Evolutionary conservation across 2,113 vertebrate species (phyloP).

Genomic region (Paramisgurnus dabryanus): DNA sequence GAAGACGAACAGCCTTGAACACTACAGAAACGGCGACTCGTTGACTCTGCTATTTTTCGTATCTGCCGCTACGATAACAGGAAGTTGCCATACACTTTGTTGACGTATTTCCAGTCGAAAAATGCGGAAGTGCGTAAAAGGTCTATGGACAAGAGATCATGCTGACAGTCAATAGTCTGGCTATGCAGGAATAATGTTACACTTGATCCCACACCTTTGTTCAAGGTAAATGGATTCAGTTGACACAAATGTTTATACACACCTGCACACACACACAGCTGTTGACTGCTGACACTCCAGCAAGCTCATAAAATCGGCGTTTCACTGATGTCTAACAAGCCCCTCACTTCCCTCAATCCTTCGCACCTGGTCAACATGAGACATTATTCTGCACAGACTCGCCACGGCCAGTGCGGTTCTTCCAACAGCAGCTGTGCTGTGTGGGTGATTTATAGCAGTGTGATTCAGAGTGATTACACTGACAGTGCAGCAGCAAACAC

Average conservation of each 20-base stretch:
- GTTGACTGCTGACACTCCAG: conserved; percentile 22
- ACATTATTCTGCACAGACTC: conserved; percentile 43
- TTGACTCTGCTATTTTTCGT: too few relatives aligned
- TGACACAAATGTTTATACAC: conserved; percentile 4
- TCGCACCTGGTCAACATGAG: conserved; percentile 15
- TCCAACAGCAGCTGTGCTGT: conserved; percentile 33
- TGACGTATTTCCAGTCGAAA: too few relatives aligned
- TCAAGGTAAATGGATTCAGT: neutral
- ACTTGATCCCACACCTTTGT: neutral
- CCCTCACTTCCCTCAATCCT: neutral
- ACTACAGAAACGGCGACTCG: too few relatives aligned
- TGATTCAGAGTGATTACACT: conserved; percentile 68
- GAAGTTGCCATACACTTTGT: too few relatives aligned
- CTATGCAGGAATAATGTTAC: too few relatives aligned
- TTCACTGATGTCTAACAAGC: conserved; percentile 31
- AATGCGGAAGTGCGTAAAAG: too few relatives aligned
- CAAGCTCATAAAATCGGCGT: conserved; percentile 19
- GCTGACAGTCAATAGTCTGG: neutral
- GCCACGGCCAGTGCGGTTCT: neutral
- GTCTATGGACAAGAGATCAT: neutral
- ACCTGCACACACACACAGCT: conserved; percentile 18
- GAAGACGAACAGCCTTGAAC: too few relatives aligned
- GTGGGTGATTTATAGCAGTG: conserved; percentile 65
- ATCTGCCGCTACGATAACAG: too few relatives aligned
- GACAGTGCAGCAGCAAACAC: conserved; percentile 62